Base-by-base conservation (phyloP, 2,797 vertebrate genomes). In the Bucorvus abyssinicus region DNA sequence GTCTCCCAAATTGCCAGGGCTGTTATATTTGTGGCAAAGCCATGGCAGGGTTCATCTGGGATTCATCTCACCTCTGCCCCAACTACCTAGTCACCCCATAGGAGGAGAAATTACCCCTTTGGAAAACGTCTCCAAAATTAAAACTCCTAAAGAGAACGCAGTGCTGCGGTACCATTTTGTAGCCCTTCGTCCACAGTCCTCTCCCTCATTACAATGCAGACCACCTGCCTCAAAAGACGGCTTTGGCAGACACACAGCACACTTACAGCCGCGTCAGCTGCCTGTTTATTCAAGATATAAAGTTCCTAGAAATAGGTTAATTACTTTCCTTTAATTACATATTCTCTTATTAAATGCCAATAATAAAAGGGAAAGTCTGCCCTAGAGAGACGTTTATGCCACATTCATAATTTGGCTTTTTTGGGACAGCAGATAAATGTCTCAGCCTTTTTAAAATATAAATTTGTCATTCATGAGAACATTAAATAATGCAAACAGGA, bases 401-500 rank as follows among this genome's bases (percentile, higher is more conserved):
- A 93, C 56, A 47, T 82, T 90, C 63, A 53, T 80, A 90, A 90
- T 83, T 74, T 2, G 6, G 6, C 56, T 95, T 93, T 93, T 95
- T 86, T 3, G 12, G 67, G 52, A 93, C 63, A 82, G 87, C 77
- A 84, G 80, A 91, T 83, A 91, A 96, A 94, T 34, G 32, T 80
- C 85, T 94, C 86, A 52, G 60, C 44, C 90, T 83, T 96, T 94
- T 94, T 90, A 84, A 95, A 95, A 96, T 70, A 94, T 56, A 67
- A 90, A 96, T 91, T 91, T 93, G 85, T 94, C 91, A 93, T 96
- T 97, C 91, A 92, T 77, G 77, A 96, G 77, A 57, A 87, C 42
- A 94, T 94, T 96, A 96, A 97, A 94, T 97, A 96, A 96, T 94
- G 93, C 93, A 96, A 95, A 93, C 52, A 45, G 63, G 63, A 87